phyloP scores from a whole-genome alignment of 2,888 invertebrate genomes.

The Lochmaea capreae region DNA sequence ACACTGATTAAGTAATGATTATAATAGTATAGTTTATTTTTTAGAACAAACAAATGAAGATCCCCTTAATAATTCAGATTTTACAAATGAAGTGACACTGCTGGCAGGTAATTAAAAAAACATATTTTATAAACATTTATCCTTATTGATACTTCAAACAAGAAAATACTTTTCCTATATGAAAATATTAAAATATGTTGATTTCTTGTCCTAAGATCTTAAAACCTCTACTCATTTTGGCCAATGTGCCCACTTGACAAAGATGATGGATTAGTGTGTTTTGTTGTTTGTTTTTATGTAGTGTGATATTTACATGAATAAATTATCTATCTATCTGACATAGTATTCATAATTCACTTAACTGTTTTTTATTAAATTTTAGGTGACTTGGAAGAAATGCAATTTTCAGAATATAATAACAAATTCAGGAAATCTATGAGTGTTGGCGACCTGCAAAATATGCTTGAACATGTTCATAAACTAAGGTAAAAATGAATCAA shows the following conservation, averaged over 20 bases:
- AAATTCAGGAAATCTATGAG: constrained; percentile 42
- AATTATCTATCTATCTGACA: not conserved
- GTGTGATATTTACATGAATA: too few species aligned
- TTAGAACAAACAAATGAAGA: constrained; percentile 12
- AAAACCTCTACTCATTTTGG: too few species aligned
- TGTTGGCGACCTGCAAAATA: constrained; percentile 35
- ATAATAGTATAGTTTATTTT: not conserved
- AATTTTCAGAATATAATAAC: not conserved
- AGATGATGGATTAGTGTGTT: too few species aligned
- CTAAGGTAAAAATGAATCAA: constrained; percentile 7
- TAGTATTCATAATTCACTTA: not conserved
- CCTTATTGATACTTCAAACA: too few species aligned
- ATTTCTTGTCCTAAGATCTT: too few species aligned
- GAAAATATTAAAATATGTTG: too few species aligned
- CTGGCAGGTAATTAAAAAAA: constrained; percentile 1
- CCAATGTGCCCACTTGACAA: too few species aligned
- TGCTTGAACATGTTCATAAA: constrained; percentile 9
- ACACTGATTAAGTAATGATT: not conserved
- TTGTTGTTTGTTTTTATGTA: too few species aligned
- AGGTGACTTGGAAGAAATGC: not conserved
- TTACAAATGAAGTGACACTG: not conserved
- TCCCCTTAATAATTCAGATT: constrained; percentile 18
- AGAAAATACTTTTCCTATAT: too few species aligned
- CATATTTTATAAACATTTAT: too few species aligned
- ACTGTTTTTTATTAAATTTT: not conserved